A percentile compares a stretch with the other conserved stretches of the same genome.
Evolutionary conservation across 2,797 vertebrate genomes (phyloP).

Genomic region (Diplodus sargus): DNA sequence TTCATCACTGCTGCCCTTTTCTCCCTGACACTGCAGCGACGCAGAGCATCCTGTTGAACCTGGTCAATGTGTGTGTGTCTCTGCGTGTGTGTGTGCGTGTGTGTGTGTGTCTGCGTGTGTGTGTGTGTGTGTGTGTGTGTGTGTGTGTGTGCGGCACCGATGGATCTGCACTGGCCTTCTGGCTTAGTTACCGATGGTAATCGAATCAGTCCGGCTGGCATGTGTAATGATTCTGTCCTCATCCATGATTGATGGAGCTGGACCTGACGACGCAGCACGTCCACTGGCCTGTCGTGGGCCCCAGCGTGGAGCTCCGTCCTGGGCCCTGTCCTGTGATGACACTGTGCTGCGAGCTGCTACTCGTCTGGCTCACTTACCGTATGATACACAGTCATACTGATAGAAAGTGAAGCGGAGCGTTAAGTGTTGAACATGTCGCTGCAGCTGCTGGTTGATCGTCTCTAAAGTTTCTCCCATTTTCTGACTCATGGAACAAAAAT

Average conservation of each 20-base stretch:
- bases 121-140: not conserved
- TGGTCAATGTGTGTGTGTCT: not conserved
- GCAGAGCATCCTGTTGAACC: constrained; percentile 24
- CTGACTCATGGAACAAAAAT: not conserved
- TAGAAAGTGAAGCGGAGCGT: no score
- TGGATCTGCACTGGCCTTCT: constrained; percentile 49
- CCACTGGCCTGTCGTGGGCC: constrained; percentile 9
- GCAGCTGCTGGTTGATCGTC: not conserved
- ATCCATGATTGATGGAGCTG: constrained; percentile 74
- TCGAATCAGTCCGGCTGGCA: constrained; percentile 60
- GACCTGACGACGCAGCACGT: constrained; percentile 33
- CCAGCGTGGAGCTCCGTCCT: constrained; percentile 17
- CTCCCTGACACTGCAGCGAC: not conserved
- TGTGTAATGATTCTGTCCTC: constrained; percentile 78
- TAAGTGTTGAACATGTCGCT: not conserved
- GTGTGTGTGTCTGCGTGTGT: not conserved
- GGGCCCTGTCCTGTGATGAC: constrained; percentile 8
- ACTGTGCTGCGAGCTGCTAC: not conserved
- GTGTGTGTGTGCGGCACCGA: not conserved
- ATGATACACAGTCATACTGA: no score
- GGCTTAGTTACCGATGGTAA: constrained; percentile 79
- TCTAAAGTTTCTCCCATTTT: not conserved
- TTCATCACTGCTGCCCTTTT: constrained; percentile 9
- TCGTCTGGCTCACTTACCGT: no score
- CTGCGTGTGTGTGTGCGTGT: not conserved